Evolutionary conservation across 1,140 invertebrate genomes (phyloP).

Genomic region (Oreohelix idahoensis): DNA sequence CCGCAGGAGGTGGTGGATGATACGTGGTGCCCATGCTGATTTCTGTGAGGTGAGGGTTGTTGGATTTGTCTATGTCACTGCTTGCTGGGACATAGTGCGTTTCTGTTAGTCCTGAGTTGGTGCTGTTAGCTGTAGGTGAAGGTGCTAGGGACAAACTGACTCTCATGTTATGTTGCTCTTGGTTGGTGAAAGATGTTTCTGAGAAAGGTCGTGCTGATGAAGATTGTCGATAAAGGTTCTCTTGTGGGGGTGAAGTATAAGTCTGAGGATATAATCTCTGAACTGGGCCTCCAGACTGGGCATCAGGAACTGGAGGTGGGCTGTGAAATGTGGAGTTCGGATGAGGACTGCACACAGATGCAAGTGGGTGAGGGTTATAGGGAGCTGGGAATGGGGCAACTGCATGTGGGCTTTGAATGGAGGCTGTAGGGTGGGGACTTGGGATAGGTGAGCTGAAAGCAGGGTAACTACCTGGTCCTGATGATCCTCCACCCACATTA

Average conservation of each 20-base stretch:
- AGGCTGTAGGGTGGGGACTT: neutral
- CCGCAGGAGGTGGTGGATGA: neutral
- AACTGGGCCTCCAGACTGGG: neutral
- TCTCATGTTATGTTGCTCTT: neutral
- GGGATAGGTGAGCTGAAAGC: slow-evolving; percentile 5
- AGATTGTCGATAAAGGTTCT: neutral
- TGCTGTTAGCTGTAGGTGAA: neutral
- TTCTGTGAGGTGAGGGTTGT: neutral
- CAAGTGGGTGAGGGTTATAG: neutral
- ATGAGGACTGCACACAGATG: neutral
- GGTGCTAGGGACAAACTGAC: neutral
- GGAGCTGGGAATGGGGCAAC: neutral
- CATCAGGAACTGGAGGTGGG: neutral
- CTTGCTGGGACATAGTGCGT: neutral
- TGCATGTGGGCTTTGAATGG: neutral
- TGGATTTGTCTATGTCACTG: neutral
- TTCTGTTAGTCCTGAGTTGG: neutral
- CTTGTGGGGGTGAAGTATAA: neutral
- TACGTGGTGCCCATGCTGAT: neutral
- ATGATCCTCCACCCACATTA: neutral
- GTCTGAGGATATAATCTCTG: neutral
- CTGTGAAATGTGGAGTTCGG: neutral
- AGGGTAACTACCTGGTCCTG: neutral
- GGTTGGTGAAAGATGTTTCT: neutral
- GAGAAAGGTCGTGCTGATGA: neutral